A percentile compares a stretch with the other conserved stretches of the same genome.
phyloP scores from a whole-genome alignment of 2,797 vertebrate genomes.

The Decapterus maruadsi region DNA sequence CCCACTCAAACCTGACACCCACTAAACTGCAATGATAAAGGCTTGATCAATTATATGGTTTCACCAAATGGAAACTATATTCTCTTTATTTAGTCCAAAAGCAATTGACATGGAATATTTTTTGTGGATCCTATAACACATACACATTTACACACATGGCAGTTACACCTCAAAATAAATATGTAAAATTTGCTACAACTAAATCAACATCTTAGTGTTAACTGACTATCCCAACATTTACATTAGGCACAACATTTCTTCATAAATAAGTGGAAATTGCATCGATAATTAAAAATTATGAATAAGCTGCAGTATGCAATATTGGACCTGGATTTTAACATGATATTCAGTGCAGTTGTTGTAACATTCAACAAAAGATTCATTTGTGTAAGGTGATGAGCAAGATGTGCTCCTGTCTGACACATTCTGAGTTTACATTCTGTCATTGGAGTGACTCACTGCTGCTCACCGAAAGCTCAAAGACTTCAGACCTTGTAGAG shows the following conservation, averaged over 20 bases:
- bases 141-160: constrained; percentile 53
- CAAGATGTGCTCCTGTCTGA: constrained; percentile 28
- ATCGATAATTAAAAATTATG: constrained; percentile 20
- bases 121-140: neutral
- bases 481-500: constrained; percentile 89
- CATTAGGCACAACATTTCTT: constrained; percentile 35
- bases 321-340: constrained; percentile 5
- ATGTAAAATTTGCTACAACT: constrained; percentile 49
- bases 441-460: constrained; percentile 11
- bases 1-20: constrained; percentile 9
- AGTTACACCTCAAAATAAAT: constrained; percentile 71
- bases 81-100: constrained; percentile 51
- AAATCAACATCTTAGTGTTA: constrained; percentile 68
- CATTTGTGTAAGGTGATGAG: constrained; percentile 35
- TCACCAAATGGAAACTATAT: constrained; percentile 22
- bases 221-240: constrained; percentile 29
- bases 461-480: neutral
- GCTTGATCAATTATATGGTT: constrained; percentile 6
- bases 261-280: neutral
- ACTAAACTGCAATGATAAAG: constrained; percentile 1
- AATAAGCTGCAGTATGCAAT: constrained; percentile 19
- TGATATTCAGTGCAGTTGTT: constrained; percentile 12
- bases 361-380: constrained; percentile 20
- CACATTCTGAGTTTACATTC: constrained; percentile 30
- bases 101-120: neutral